A percentile compares a stretch with the other conserved stretches of the same genome.
Evolutionary conservation across 1,140 invertebrate genomes (phyloP).

Genomic region (Magallana angulata): DNA sequence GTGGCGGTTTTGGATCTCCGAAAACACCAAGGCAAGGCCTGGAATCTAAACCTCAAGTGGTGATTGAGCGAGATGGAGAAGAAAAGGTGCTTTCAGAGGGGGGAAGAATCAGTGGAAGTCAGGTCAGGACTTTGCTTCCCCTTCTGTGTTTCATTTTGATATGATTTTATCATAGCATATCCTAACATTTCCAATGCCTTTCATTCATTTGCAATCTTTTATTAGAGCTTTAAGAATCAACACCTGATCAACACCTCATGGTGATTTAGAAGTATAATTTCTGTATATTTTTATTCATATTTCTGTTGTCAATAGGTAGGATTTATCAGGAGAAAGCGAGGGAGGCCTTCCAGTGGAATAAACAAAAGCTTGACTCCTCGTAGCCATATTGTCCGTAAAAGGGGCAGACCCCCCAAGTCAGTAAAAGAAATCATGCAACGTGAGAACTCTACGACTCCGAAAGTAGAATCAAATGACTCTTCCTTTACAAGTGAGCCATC

Average conservation of each 20-base stretch:
- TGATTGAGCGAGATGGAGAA: conserved; percentile 46
- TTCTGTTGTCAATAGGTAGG: background rate
- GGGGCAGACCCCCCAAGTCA: conserved; percentile 1
- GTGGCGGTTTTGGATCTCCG: background rate
- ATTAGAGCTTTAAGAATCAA: no score
- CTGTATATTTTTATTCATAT: no score
- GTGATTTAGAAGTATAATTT: no score
- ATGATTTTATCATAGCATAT: no score
- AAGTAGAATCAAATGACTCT: conserved; percentile 50
- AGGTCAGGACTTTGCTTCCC: background rate
- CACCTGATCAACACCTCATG: no score
- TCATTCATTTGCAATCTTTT: no score
- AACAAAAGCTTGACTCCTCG: conserved; percentile 13
- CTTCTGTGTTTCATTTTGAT: no score
- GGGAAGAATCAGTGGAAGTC: background rate
- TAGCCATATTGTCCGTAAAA: conserved; percentile 13
- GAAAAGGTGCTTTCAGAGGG: conserved; percentile 40
- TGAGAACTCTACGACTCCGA: conserved; percentile 36
- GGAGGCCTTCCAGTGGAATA: background rate
- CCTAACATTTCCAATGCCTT: no score
- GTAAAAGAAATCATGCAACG: conserved; percentile 16
- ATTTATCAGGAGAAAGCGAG: conserved; percentile 8
- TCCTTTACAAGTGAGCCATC: conserved; percentile 18
- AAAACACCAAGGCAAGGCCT: conserved; percentile 22
- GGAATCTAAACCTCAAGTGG: conserved; percentile 39